phyloP scores from a whole-genome alignment of 2,113 vertebrate genomes.

The Salvator merianae region DNA sequence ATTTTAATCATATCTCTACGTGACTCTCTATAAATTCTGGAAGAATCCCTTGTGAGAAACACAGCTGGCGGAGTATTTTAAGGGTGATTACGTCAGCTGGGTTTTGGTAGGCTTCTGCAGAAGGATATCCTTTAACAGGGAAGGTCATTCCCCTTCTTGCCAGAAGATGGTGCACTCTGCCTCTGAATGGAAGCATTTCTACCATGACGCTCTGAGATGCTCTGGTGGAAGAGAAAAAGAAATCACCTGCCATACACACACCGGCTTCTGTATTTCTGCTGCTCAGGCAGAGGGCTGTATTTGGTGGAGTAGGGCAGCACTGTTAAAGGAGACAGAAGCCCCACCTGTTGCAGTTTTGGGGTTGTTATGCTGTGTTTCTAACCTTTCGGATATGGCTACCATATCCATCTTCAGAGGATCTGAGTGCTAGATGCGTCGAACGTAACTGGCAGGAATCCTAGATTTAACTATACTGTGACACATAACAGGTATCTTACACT shows the following conservation, averaged over 20 bases:
- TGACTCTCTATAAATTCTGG: slow-evolving; percentile 53
- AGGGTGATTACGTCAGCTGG: slow-evolving; percentile 65
- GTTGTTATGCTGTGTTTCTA: no score
- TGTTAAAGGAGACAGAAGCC: background rate
- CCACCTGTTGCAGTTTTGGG: no score
- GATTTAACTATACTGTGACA: background rate
- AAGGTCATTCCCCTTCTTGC: slow-evolving; percentile 24
- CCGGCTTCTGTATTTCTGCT: slow-evolving; percentile 50
- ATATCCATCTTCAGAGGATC: no score
- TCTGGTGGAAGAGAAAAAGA: background rate
- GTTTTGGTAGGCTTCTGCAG: slow-evolving; percentile 62
- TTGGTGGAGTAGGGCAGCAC: background rate
- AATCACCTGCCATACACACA: background rate
- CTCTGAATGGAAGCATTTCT: slow-evolving; percentile 25
- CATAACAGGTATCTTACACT: background rate
- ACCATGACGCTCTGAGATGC: accelerated
- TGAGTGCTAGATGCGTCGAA: background rate
- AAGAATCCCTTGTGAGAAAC: slow-evolving; percentile 60
- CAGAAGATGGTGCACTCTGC: slow-evolving; percentile 58
- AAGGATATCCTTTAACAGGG: slow-evolving; percentile 50
- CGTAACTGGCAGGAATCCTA: background rate
- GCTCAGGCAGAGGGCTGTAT: slow-evolving; percentile 2
- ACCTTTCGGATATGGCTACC: no score
- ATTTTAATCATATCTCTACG: slow-evolving; percentile 38
- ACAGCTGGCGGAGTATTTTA: slow-evolving; percentile 67